Percentiles rank a stretch among this genome's conserved stretches.
These are phyloP conservation scores for Ichneumoninae sp. DNA, from an alignment of 2,888 invertebrate genomes.

Conservation along the genomic window DNA sequence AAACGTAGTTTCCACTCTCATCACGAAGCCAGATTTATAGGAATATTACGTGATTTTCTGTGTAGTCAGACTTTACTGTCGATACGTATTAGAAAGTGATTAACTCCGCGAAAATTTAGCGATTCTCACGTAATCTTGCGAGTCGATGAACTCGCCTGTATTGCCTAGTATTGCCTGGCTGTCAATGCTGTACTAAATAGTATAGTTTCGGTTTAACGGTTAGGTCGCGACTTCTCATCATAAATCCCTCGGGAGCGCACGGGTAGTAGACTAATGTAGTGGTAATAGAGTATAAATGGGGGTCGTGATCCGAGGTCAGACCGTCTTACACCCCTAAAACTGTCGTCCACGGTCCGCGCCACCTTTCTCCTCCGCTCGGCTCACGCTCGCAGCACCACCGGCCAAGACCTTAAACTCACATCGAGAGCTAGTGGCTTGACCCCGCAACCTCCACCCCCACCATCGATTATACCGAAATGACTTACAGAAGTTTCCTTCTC, in stretches of 20 bases:
- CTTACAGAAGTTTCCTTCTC: slow-evolving; percentile 65
- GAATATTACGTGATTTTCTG: background rate
- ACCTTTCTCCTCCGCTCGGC: slow-evolving; percentile 61
- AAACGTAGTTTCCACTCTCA: background rate
- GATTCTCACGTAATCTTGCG: slow-evolving; percentile 17
- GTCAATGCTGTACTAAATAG: slow-evolving; percentile 65
- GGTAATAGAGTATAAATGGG: slow-evolving; percentile 84
- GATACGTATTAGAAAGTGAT: background rate
- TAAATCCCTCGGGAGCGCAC: slow-evolving; percentile 77
- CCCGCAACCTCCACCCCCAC: slow-evolving; percentile 53
- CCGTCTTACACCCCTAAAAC: slow-evolving; percentile 83
- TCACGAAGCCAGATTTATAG: background rate
- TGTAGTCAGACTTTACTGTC: background rate
- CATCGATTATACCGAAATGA: slow-evolving; percentile 71
- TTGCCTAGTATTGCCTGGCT: slow-evolving; percentile 32
- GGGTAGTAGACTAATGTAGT: slow-evolving; percentile 82
- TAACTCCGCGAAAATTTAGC: background rate
- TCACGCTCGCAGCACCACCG: slow-evolving; percentile 68
- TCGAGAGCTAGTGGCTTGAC: slow-evolving; percentile 69
- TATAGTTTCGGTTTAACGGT: slow-evolving; percentile 78
- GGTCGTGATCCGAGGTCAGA: slow-evolving; percentile 83
- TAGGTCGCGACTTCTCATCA: slow-evolving; percentile 79
- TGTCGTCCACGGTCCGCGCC: slow-evolving; percentile 80
- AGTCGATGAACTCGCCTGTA: slow-evolving; percentile 16
- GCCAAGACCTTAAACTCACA: slow-evolving; percentile 83